These are phyloP conservation scores for Gavialis gangeticus DNA, from an alignment of 2,113 vertebrate genomes.

Conservation along the genomic window DNA sequence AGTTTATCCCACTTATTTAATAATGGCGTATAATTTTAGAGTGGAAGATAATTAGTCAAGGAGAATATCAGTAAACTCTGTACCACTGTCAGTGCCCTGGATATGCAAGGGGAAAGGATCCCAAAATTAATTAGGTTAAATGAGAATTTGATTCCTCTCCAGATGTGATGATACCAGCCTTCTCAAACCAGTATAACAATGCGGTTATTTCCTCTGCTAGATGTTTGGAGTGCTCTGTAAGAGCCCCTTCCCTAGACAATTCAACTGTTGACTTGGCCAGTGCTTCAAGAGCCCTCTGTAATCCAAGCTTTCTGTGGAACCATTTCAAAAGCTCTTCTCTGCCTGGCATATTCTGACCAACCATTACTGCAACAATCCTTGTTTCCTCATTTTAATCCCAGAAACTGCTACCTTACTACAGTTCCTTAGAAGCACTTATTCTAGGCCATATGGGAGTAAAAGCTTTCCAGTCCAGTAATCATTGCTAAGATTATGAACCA, in stretches of 20 bases:
- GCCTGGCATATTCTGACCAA: not conserved
- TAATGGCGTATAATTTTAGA: not conserved
- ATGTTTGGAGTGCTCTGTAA: not conserved
- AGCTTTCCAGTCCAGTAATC: not conserved
- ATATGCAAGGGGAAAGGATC: not conserved
- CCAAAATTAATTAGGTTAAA: not conserved
- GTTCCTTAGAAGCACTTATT: not conserved
- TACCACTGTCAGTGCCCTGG: not conserved
- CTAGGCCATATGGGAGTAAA: not conserved
- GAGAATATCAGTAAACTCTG: not conserved
- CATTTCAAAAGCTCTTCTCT: not conserved
- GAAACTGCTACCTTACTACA: not conserved
- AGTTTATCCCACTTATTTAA: not conserved
- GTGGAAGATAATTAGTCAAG: not conserved
- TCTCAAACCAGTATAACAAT: not conserved
- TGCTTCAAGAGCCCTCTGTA: not conserved
- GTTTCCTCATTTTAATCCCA: not conserved
- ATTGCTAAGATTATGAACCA: not conserved
- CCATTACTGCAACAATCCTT: not conserved
- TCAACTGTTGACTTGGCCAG: not conserved
- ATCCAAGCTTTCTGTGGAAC: not conserved
- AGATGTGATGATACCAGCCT: not conserved
- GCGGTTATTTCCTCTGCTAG: accelerated
- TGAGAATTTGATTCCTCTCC: not conserved
- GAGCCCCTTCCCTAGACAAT: not conserved